phyloP scores from a whole-genome alignment of 2,888 invertebrate genomes.

The Drosophila niveifrons region DNA sequence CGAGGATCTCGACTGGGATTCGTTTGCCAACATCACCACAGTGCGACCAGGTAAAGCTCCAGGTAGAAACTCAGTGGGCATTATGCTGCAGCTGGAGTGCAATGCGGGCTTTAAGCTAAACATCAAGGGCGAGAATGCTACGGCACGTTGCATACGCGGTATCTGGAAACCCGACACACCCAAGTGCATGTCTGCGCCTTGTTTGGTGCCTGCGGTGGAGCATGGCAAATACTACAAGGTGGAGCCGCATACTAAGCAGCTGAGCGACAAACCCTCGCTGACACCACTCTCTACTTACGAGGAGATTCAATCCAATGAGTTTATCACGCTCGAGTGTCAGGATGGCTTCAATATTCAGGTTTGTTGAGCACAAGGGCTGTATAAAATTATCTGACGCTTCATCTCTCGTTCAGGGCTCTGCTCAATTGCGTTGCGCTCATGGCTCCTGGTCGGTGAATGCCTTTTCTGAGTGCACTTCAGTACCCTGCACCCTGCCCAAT shows the following conservation, averaged over 20 bases:
- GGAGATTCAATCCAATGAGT: slow-evolving; percentile 89
- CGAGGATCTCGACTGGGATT: slow-evolving; percentile 85
- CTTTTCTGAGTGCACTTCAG: slow-evolving; percentile 91
- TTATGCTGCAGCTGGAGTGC: slow-evolving; percentile 91
- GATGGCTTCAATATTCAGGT: slow-evolving; percentile 87
- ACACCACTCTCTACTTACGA: slow-evolving; percentile 84
- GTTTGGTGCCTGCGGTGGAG: slow-evolving; percentile 89
- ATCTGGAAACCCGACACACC: slow-evolving; percentile 94
- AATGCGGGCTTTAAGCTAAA: slow-evolving; percentile 92
- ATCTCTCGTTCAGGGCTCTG: slow-evolving; percentile 87
- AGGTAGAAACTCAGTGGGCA: slow-evolving; percentile 91
- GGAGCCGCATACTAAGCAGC: slow-evolving; percentile 79
- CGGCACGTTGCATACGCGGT: slow-evolving; percentile 93
- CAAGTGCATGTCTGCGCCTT: slow-evolving; percentile 91
- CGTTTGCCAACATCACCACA: slow-evolving; percentile 87
- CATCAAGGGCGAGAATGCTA: slow-evolving; percentile 89
- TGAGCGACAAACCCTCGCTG: slow-evolving; percentile 80
- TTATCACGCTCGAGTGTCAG: slow-evolving; percentile 91
- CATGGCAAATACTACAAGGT: slow-evolving; percentile 88
- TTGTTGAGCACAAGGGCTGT: not conserved
- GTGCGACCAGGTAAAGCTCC: slow-evolving; percentile 90
- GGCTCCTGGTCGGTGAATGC: slow-evolving; percentile 93
- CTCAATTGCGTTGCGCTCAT: slow-evolving; percentile 91
- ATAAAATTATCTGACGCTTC: not conserved
- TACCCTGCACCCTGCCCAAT: slow-evolving; percentile 84